phyloP scores from a whole-genome alignment of 2,113 vertebrate species.

The Aspidoscelis tigris region DNA sequence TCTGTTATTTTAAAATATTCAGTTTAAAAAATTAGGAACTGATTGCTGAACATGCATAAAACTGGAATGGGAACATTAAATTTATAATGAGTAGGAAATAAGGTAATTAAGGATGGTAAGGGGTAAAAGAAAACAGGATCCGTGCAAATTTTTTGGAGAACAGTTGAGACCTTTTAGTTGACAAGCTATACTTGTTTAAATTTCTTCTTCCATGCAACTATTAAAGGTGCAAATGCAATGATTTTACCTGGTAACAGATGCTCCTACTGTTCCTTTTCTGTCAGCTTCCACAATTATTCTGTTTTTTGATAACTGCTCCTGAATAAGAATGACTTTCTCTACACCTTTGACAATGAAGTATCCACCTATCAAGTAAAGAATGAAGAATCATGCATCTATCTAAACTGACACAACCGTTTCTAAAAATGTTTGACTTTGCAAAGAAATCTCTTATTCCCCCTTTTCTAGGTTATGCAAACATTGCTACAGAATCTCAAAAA shows the following conservation, averaged over 20 bases:
- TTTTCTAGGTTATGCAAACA: not conserved
- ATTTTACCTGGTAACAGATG: constrained; percentile 94
- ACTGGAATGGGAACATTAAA: not conserved
- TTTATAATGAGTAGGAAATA: no score
- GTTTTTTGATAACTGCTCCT: constrained; percentile 98
- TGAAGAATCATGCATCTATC: constrained; percentile 15
- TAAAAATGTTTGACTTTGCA: not conserved
- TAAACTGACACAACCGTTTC: no score
- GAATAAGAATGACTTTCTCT: constrained; percentile 98
- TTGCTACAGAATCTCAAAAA: not conserved
- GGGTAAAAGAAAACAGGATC: no score
- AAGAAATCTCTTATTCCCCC: not conserved
- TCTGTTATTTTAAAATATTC: not conserved
- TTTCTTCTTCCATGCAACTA: no score
- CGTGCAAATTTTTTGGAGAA: no score
- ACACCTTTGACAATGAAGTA: constrained; percentile 99
- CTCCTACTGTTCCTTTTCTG: constrained; percentile 93
- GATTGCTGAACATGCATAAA: not conserved
- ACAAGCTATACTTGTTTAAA: no score
- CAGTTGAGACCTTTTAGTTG: no score
- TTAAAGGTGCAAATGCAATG: not conserved
- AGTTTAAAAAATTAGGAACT: not conserved
- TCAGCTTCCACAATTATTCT: constrained; percentile 98
- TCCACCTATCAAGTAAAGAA: constrained; percentile 80
- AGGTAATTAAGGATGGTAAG: no score